Conservation (phyloP, 2,888 invertebrate genomes). For the Hermaeophaga mercurialis region DNA sequence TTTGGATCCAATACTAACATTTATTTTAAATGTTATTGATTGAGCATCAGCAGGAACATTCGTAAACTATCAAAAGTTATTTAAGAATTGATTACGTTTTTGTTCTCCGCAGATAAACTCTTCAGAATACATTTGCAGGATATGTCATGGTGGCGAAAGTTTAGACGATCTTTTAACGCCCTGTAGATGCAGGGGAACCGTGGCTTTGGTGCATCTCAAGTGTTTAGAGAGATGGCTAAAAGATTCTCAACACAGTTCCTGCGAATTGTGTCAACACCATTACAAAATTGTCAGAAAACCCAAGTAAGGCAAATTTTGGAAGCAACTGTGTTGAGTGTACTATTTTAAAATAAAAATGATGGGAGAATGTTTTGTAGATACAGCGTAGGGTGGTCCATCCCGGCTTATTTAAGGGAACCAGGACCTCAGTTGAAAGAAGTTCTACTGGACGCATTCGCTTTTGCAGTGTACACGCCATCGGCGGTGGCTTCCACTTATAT, state of each 20-base stretch:
- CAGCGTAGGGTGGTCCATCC: conserved; percentile 50
- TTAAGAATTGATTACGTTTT: too few relatives aligned
- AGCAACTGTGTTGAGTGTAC: too few relatives aligned
- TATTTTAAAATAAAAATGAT: too few relatives aligned
- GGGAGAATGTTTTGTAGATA: conserved; percentile 10
- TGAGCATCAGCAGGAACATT: too few relatives aligned
- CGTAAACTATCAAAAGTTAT: too few relatives aligned
- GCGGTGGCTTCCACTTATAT: conserved; percentile 58
- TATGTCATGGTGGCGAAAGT: conserved; percentile 57
- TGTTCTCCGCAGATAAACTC: conserved; percentile 11
- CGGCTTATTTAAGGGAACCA: conserved; percentile 57
- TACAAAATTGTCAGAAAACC: conserved; percentile 59
- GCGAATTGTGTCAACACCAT: conserved; percentile 64
- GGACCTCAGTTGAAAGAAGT: conserved; percentile 58
- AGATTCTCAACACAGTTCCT: conserved; percentile 60
- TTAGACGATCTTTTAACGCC: conserved; percentile 59
- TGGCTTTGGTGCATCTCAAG: conserved; percentile 62
- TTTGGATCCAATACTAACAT: too few relatives aligned
- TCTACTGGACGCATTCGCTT: conserved; percentile 59
- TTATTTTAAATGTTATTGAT: too few relatives aligned
- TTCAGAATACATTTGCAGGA: conserved; percentile 51
- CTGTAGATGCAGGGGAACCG: conserved; percentile 62
- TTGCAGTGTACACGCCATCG: conserved; percentile 61
- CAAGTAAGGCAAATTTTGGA: too few relatives aligned
- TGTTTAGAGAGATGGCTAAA: conserved; percentile 65